Base-by-base conservation (phyloP, 2,113 vertebrate species). In the Mastomys natalensis region DNA sequence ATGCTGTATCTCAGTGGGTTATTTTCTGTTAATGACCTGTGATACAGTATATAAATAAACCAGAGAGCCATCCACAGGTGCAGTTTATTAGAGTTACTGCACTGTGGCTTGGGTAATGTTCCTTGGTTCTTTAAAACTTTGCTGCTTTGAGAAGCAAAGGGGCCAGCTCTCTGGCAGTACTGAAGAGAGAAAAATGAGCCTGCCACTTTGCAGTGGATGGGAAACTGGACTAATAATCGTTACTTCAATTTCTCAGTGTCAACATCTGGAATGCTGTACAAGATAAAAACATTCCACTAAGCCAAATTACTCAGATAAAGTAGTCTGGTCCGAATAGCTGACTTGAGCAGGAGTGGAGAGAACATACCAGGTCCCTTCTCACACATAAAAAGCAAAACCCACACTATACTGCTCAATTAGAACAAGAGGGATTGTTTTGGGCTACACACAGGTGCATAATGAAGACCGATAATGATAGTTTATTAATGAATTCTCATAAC, bases 21-120 rank as follows among this genome's bases (percentile, higher is more conserved):
- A 98, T 98, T 98, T 99, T 98, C 98, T 98, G 97, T 98, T 98
- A 99, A 99, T 98, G 98, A 98, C 98, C 97, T 98, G 98, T 98
- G 98, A 98, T 99, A 98, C 97, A 98, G 98, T 98, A 97, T 97
- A 99, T 98, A 99, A 99, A 99, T 99, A 98, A 98, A 98, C 96
- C 97, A 95, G 90, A 97, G 97, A 98, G 97, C 95, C 98, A 98
- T 97, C 98, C 97, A 97, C 97, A 98, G 98, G 98, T 98, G 97
- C 98, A 98, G 98, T 98, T 98, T 99, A 98, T 98, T 98, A 98
- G 98, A 99, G 97, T 98, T 98, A 98, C 98, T 98, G 98, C 98
- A 96, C 97, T 98, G 97, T 98, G 97, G 97, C 97, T 98, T 97
- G 92, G 82, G 96, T 98, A 98, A 98, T 98, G 96, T 97, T 92